phyloP scores from a whole-genome alignment of 1,140 invertebrate genomes.

The Cotesia glomerata region DNA sequence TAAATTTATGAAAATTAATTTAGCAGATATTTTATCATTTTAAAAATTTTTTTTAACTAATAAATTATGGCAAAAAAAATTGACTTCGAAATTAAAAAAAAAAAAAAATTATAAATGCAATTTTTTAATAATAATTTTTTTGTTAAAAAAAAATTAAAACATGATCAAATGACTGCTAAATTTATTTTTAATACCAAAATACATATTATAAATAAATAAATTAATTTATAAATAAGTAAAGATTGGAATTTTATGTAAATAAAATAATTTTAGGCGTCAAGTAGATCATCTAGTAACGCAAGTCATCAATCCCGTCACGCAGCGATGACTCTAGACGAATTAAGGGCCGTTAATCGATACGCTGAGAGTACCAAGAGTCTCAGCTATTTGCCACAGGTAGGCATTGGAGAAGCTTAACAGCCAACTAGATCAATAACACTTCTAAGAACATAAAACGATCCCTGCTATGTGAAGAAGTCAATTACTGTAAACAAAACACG shows the following conservation, averaged over 20 bases:
- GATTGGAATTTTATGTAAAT: not conserved
- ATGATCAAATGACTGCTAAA: too few relatives aligned
- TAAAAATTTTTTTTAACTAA: too few relatives aligned
- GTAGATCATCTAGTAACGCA: constrained; percentile 70
- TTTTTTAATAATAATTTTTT: too few relatives aligned
- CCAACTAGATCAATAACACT: constrained; percentile 4
- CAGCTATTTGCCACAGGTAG: constrained; percentile 87
- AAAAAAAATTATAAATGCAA: too few relatives aligned
- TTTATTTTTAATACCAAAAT: too few relatives aligned
- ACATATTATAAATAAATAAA: too few relatives aligned
- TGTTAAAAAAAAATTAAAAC: too few relatives aligned
- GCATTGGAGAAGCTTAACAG: constrained; percentile 53
- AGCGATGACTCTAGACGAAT: constrained; percentile 78
- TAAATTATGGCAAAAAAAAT: too few relatives aligned
- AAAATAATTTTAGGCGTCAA: constrained; percentile 60
- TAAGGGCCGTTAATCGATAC: constrained; percentile 84
- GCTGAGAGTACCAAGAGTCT: constrained; percentile 92
- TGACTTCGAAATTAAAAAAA: too few relatives aligned
- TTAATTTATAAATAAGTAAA: not conserved
- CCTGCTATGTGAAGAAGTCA: not conserved
- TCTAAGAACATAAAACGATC: not conserved
- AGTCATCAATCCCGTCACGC: constrained; percentile 67
- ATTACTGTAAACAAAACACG: not conserved
- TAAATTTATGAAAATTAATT: too few relatives aligned
- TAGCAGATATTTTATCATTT: too few relatives aligned